Base-by-base conservation (phyloP, 2,113 vertebrate genomes). In the Campylorhamphus procurvoides region DNA sequence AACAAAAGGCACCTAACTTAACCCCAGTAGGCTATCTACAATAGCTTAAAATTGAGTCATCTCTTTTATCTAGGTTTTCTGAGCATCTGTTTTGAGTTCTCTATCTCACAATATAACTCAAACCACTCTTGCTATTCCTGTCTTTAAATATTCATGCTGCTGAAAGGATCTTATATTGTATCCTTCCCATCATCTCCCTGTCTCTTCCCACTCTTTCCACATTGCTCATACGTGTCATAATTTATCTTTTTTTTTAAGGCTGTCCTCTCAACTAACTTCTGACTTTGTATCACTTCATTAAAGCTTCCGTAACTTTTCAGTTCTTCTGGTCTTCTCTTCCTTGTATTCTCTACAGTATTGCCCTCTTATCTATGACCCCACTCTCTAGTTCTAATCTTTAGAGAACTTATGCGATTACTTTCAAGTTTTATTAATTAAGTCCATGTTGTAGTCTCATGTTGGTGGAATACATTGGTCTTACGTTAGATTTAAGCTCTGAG, bases 1-100 rank as follows among this genome's bases (percentile, higher is more conserved):
- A 96, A 97, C 78, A 95, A 97, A 96, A 97, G 94, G 95, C 95
- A 97, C 95, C 93, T 95, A 87, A 90, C 83, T 76, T 93, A 92
- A 81, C 56, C 67, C 59, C 52, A 20, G 35, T 44, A 91, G 72
- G 31, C 11, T 77, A 4, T 27, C 62, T 78, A 17, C 40, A 46
- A 3, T 19, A 63, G 53, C 55, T 77, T 89, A 10, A 69, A 80
- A 63, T 63, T 3, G 5, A 62, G 40, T 83, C 49, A 59, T 25
- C 10, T 68, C 10, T 77, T 88, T 47, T n/a, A 60, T 35, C 6
- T 74, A 8, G 29, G 50, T 23, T 50, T 40, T 33, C 22, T 58
- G 55, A 35, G 18, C 35, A 39, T 55, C 33, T 85, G 31, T 55
- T 73, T 53, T 56, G 56, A 80, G n/a, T 73, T 79, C 14, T 18